Percentiles rank a stretch among this genome's conserved stretches.
phyloP scores from a whole-genome alignment of 2,797 vertebrate genomes.

The Brachyalestes nurse region DNA sequence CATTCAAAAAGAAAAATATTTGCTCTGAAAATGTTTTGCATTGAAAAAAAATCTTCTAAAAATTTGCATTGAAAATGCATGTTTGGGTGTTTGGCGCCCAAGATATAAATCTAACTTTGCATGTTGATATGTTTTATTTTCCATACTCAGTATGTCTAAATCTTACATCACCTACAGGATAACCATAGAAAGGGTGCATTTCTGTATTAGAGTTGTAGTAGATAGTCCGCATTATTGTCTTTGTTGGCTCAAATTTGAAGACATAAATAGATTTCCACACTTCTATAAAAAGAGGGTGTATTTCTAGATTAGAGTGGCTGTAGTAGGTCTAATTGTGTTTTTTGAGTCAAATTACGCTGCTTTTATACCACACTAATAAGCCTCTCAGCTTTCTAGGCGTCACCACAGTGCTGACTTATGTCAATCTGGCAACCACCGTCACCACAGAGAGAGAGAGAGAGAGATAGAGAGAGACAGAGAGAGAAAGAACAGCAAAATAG shows the following conservation, averaged over 20 bases:
- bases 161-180: not conserved
- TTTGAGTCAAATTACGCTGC: slow-evolving; percentile 1
- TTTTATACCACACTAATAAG: slow-evolving; percentile 22
- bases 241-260: not conserved
- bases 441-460: not conserved
- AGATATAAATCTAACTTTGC: not conserved
- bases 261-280: not conserved
- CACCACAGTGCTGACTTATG: slow-evolving; percentile 8
- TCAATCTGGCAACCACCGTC: not conserved
- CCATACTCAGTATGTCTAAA: not conserved
- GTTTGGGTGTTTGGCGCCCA: not conserved
- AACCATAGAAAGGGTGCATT: not conserved
- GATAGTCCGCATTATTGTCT: not conserved
- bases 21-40: no score
- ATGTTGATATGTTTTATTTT: not conserved
- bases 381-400: slow-evolving; percentile 12
- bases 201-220: not conserved
- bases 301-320: not conserved
- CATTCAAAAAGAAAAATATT: not conserved
- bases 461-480: no score
- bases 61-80: no score
- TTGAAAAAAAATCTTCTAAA: no score
- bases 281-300: not conserved
- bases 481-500: not conserved
- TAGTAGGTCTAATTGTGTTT: slow-evolving; percentile 12